phyloP scores from a whole-genome alignment of 2,113 vertebrate species.

The Calyptomena viridis region DNA sequence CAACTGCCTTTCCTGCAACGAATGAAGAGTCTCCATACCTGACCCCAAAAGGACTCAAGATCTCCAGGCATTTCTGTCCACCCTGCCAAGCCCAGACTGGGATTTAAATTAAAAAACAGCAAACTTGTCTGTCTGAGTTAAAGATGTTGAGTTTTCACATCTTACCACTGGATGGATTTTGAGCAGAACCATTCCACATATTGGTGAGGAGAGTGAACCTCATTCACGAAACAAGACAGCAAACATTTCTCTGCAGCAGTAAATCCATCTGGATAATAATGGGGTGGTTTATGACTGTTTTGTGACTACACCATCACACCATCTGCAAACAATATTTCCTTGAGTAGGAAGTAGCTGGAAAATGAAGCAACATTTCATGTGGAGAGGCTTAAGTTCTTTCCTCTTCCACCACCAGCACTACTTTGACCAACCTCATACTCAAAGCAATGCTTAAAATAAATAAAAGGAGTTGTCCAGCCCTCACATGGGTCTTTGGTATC shows the following conservation, averaged over 20 bases:
- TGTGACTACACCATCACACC: background rate
- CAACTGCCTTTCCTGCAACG: background rate
- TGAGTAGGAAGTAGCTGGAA: background rate
- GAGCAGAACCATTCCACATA: background rate
- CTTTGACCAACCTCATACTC: background rate
- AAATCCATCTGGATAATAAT: background rate
- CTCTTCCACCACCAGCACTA: background rate
- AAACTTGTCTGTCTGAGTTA: background rate
- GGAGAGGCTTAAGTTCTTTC: background rate
- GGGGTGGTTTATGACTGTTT: fast-evolving
- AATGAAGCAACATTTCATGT: background rate
- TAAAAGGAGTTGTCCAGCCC: background rate
- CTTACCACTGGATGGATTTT: background rate
- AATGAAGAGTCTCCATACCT: fast-evolving
- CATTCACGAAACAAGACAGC: background rate
- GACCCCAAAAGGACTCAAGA: background rate
- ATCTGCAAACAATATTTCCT: background rate
- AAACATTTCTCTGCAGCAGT: background rate
- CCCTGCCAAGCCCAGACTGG: background rate
- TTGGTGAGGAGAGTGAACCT: background rate
- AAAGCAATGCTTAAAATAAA: background rate
- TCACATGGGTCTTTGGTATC: background rate
- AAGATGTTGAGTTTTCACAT: background rate
- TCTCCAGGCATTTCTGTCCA: background rate
- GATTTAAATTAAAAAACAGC: background rate